A percentile compares a stretch with the other conserved stretches of the same genome.
These are phyloP conservation scores for Chionoecetes opilio DNA, from an alignment of 1,140 invertebrate genomes.

Conservation along the genomic window DNA sequence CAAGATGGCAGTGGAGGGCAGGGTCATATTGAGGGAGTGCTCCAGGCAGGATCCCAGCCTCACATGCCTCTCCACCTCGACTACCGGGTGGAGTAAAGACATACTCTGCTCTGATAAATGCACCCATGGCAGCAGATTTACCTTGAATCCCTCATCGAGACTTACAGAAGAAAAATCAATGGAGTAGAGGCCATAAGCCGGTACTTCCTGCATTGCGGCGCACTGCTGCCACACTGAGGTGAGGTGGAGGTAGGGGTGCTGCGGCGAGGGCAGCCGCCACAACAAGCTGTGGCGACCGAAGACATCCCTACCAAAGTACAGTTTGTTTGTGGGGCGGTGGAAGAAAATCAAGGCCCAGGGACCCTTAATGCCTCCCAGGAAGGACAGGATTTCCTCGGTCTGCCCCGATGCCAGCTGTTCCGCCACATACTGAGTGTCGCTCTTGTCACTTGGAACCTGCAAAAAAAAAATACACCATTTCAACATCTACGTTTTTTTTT, in stretches of 20 bases:
- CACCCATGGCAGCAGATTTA: slow-evolving; percentile 54
- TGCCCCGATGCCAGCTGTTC: slow-evolving; percentile 73
- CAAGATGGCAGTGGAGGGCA: slow-evolving; percentile 42
- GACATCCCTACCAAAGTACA: slow-evolving; percentile 94
- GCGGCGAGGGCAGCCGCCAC: slow-evolving; percentile 85
- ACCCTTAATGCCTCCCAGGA: slow-evolving; percentile 88
- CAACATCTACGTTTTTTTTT: slow-evolving; percentile 81
- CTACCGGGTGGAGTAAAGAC: background rate
- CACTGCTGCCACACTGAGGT: slow-evolving; percentile 87
- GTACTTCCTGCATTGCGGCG: slow-evolving; percentile 72
- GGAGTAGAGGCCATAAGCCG: slow-evolving; percentile 77
- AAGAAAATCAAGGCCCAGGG: slow-evolving; percentile 94
- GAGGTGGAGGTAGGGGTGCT: slow-evolving; percentile 84
- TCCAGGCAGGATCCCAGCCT: slow-evolving; percentile 54
- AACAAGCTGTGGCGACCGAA: slow-evolving; percentile 94
- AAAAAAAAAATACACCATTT: slow-evolving; percentile 81
- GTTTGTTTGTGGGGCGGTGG: slow-evolving; percentile 86
- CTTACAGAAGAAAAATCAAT: slow-evolving; percentile 57
- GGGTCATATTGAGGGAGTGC: slow-evolving; percentile 63
- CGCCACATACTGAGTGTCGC: slow-evolving; percentile 82
- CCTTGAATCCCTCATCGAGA: slow-evolving; percentile 16
- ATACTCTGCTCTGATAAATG: slow-evolving; percentile 53
- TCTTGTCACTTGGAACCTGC: slow-evolving; percentile 80
- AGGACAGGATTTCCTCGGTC: slow-evolving; percentile 83
- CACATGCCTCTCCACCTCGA: background rate